These are phyloP conservation scores for Coendou prehensilis DNA, from an alignment of 2,797 vertebrate genomes.

Conservation along the genomic window DNA sequence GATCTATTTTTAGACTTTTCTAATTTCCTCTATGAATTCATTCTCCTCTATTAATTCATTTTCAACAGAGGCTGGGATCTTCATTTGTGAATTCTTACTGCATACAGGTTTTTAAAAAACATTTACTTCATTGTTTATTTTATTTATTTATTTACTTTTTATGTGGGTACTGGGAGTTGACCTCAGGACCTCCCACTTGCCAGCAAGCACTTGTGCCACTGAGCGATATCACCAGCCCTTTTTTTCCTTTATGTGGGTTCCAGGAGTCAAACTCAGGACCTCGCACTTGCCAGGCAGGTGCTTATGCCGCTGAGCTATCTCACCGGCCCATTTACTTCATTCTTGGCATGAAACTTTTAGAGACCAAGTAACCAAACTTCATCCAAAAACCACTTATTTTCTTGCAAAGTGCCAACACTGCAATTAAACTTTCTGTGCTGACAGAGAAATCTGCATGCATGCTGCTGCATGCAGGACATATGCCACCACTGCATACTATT, in stretches of 20 bases:
- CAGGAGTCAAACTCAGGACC: no score
- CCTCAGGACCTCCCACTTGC: no score
- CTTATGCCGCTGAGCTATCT: no score
- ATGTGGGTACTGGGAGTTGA: no score
- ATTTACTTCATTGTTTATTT: neutral
- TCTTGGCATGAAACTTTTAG: neutral
- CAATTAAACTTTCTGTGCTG: no score
- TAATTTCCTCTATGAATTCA: constrained; percentile 23
- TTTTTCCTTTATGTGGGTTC: no score
- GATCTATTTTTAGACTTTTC: neutral
- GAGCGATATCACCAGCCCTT: no score
- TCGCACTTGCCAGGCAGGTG: no score
- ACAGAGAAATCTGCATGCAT: neutral
- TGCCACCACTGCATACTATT: neutral
- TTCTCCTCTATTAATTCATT: neutral
- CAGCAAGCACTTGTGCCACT: no score
- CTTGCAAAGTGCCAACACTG: neutral
- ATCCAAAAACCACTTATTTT: neutral
- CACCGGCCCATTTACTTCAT: no score
- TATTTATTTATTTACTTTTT: no score
- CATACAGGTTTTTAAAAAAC: neutral
- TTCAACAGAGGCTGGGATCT: neutral
- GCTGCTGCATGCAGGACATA: no score
- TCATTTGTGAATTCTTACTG: neutral
- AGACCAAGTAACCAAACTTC: neutral